Evolutionary conservation across 2,113 vertebrate genomes (phyloP), one percentile per base, ranked within the genome.

Genomic region (Festucalex cinctus): DNA sequence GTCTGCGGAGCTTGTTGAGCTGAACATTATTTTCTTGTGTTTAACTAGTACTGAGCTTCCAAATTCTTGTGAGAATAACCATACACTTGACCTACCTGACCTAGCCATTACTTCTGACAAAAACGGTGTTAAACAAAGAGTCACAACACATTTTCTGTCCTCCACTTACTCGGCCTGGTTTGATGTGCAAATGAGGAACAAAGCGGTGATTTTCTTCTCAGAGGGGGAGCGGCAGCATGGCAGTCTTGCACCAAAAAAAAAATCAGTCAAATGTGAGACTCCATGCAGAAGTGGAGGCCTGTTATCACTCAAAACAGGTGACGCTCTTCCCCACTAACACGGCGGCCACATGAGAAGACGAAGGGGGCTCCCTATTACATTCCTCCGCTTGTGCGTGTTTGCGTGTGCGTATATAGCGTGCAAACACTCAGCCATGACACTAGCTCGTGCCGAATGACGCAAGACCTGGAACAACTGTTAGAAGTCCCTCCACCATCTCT

Each of bases 381-480:
- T 69, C 61, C 72, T 48, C 62, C 41, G 60, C 43, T 54, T 51
- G 56, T 63, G 71, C 46, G 74, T 48, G 68, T 49, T 26, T 39
- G 66, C 46, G 86, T 86, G 28, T 32, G 4, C 28, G 86, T 76
- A 53, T 86, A 85, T 78, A 67, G 69, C 58, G 86, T 88, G 86
- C 79, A 53, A 88, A 86, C 77, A 67, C 44, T 73, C 79, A 83
- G 81, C 83, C 83, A 75, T 82, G 85, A 86, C 72, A 64, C 80
- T 24, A 59, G 67, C 78, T 74, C 3, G 36, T 69, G 6, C 80
- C 24, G 77, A 78, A 77, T 84, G 86, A 88, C 64, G 79, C 81
- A 85, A 80, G 80, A 71, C 46, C 75, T 63, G 73, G 54, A 85
- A 85, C 86, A 86, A 83, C 86, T 86, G 86, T 70, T 79, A 54